These are phyloP conservation scores for Aphodius granarius DNA, from an alignment of 2,888 invertebrate species.

Conservation along the genomic window DNA sequence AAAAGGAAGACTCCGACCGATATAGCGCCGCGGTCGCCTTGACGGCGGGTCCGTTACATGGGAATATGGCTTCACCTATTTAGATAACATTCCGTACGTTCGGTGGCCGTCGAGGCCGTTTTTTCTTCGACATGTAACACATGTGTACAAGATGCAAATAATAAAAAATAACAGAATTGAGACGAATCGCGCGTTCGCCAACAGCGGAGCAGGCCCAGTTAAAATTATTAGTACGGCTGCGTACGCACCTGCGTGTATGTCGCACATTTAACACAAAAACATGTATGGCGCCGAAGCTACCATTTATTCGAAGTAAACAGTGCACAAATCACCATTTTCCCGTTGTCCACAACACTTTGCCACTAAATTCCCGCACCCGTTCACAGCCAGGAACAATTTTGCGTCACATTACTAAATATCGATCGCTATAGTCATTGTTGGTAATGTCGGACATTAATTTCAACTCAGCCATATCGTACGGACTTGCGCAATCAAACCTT, in stretches of 20 bases:
- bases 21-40: conserved; percentile 42
- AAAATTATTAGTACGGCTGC: conserved; percentile 88
- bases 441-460: conserved; percentile 57
- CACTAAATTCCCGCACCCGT: conserved; percentile 43
- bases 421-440: conserved; percentile 61
- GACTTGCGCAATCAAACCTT: conserved; percentile 63
- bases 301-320: conserved; percentile 43
- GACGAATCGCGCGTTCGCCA: conserved; percentile 51
- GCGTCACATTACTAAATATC: conserved; percentile 58
- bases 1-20: conserved; percentile 7
- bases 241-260: conserved; percentile 92
- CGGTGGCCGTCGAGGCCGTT: background rate
- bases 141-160: conserved; percentile 28
- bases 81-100: conserved; percentile 19
- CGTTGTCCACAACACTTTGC: conserved; percentile 47
- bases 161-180: conserved; percentile 39
- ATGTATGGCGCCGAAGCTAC: conserved; percentile 51
- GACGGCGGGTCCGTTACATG: conserved; percentile 44
- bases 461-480: conserved; percentile 68
- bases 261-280: conserved; percentile 54
- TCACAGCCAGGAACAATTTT: conserved; percentile 46
- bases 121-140: conserved; percentile 24
- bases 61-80: conserved; percentile 43
- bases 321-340: conserved; percentile 40
- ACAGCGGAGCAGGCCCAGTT: conserved; percentile 83